Base-by-base conservation (phyloP, 2,113 vertebrate species). In the Dipodomys stephensi region DNA sequence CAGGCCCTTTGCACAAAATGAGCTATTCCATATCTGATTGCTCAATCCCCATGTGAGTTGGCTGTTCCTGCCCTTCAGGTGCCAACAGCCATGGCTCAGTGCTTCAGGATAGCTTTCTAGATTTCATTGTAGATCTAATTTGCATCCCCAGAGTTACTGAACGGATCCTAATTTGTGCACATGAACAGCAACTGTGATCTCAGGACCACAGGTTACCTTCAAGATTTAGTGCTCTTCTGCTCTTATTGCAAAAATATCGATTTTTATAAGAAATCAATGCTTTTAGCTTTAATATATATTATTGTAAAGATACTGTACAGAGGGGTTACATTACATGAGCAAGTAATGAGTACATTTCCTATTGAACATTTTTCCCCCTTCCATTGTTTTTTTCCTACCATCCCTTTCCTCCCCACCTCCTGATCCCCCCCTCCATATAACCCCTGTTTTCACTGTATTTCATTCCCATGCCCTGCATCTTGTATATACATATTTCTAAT, bases 1-100 rank as follows among this genome's bases (percentile, higher is more conserved):
- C 30, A 39, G 30, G 22, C 65, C 20, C 89, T 95, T 81, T 78
- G 83, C 67, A 87, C 72, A 62, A 69, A 95, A 89, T 83, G 39
- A 91, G 68, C 90, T 80, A 23, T 65, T 89, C 82, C 13, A 2
- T 32, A 76, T 68, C 82, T 72, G 82, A 83, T 20, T 0, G 10
- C 81, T 82, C 46, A 53, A 74, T 85, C 74, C 44, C 84, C 46
- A 0, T 65, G 71, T 23, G 57, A 15, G n/a, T 25, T 46, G 81
- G 39, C 84, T 53, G 64, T 22, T 32, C 49, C 5, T 11, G 46
- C 25, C 30, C 44, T 77, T 64, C 30, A 27, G 19, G 10, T 28
- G 32, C 62, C n/a, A 12, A 19, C 16, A 22, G 65, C 60, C 53
- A 9, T 7, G 57, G 53, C 89, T 91, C 49, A 19, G 65, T 64